A percentile compares a stretch with the other conserved stretches of the same genome.
These are phyloP conservation scores for Oryzias javanicus DNA, from an alignment of 2,113 vertebrate species.

Conservation along the genomic window DNA sequence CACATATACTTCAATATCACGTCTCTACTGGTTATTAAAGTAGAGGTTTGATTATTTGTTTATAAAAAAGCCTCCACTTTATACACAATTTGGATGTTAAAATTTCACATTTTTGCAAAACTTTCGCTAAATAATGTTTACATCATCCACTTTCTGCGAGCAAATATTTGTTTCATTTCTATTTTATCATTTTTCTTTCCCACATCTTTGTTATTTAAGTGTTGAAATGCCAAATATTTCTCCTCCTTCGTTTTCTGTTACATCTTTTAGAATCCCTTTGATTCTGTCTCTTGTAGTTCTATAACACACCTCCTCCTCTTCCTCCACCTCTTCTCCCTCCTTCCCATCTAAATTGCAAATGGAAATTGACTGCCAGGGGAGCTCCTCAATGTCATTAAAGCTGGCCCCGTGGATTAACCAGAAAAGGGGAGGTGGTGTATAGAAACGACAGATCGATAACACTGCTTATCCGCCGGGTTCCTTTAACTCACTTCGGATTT, in stretches of 20 bases:
- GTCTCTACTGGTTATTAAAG: no score
- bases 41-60: no score
- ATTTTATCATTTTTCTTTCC: conserved; percentile 10
- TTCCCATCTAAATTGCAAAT: conserved; percentile 75
- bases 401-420: conserved; percentile 70
- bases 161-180: conserved; percentile 4
- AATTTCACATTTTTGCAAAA: no score
- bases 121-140: no score
- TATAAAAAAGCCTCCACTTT: no score
- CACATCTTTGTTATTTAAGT: not conserved
- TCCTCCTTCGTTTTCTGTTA: conserved; percentile 1
- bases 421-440: conserved; percentile 55
- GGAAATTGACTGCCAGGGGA: conserved; percentile 59
- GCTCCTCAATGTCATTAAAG: conserved; percentile 71
- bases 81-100: no score
- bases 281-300: conserved; percentile 27
- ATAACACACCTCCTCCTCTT: conserved; percentile 24
- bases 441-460: conserved; percentile 69
- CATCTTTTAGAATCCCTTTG: conserved; percentile 10
- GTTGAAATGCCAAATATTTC: conserved; percentile 10
- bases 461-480: conserved; percentile 60
- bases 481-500: conserved; percentile 67
- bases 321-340: conserved; percentile 31
- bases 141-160: not conserved
- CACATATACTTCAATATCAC: no score